phyloP scores from a whole-genome alignment of 2,797 vertebrate genomes.

The Zonotrichia albicollis region DNA sequence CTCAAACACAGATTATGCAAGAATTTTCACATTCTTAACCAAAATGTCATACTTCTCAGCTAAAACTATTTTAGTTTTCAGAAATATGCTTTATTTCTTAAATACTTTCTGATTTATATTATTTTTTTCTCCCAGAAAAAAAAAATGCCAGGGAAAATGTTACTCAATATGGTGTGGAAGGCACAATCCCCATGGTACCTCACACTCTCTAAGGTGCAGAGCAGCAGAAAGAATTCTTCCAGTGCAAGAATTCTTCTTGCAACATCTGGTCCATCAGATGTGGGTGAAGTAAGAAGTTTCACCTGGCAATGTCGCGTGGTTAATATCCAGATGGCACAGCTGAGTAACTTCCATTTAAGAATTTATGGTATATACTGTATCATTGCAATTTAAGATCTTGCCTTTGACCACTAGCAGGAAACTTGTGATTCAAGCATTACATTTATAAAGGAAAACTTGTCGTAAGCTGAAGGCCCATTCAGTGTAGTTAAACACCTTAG shows the following conservation, averaged over 20 bases:
- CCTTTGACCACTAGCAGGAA: not conserved
- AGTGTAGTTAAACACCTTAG: not conserved
- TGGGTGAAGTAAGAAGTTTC: not conserved
- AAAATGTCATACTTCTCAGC: not conserved
- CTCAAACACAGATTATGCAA: not conserved
- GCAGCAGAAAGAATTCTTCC: slow-evolving; percentile 15
- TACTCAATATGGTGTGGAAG: not conserved
- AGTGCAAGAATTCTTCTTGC: slow-evolving; percentile 5
- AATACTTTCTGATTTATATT: not conserved
- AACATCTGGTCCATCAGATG: slow-evolving; percentile 49
- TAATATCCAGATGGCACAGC: not conserved
- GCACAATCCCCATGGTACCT: not conserved
- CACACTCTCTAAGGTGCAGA: not conserved
- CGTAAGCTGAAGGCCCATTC: not conserved
- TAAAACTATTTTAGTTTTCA: not conserved
- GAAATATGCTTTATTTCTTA: not conserved
- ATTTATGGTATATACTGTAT: not conserved
- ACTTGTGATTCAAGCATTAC: not conserved
- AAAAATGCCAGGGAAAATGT: not conserved
- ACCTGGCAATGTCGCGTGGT: not conserved
- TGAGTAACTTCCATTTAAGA: not conserved
- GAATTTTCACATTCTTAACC: not conserved
- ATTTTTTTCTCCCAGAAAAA: not conserved
- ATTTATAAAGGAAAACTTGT: not conserved
- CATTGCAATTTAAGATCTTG: not conserved